Base-by-base conservation (phyloP, 1,140 invertebrate genomes). In the Brachionus rotundiformis region DNA sequence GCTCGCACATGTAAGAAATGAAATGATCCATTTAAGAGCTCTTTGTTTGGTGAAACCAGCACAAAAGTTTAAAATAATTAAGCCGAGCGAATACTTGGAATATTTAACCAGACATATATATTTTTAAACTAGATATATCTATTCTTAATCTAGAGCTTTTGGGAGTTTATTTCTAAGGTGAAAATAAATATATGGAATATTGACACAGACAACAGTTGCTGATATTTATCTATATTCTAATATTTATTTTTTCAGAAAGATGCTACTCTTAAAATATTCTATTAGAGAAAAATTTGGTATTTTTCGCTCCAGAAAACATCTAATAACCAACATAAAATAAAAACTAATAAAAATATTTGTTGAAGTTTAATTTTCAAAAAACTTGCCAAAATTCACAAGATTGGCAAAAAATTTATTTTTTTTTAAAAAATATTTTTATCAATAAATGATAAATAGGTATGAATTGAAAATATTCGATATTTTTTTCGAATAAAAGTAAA, bases 221-320 rank as follows among this genome's bases (percentile, higher is more conserved):
- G 47, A 54, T 54, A 54, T 54, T 54, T 54, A 54, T 54, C 47
- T 54, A 7, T 19, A 54, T 54, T n/a, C n/a, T 54, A 54, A 54
- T 54, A 54, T 54, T 54, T 54, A 54, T 54, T 54, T 54, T 54
- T 54, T 54, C 47, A 54, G 19, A 25, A 19, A 54, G 47, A 54
- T 54, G 1, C 47, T 8, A 54, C 47, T 54, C 6, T 8, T 6
- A 19, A 23, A 54, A 8, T 41, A 13, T 16, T 23, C 8, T 4
- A 19, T 49, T 49, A 54, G 47, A 49, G 16, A 49, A 13, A 47
- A 13, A 2, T 47, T 54, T 23, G 16, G 16, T 54, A 8, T 54
- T 54, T 19, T 54, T 23, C 6, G 0, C 47, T 54, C 47, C 23
- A 8, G 23, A 25, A 54, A 23, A 1, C 47, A 54, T 8, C 23